Base-by-base conservation (phyloP, 2,888 invertebrate genomes). In the Scelioninae gen. 2 region DNA sequence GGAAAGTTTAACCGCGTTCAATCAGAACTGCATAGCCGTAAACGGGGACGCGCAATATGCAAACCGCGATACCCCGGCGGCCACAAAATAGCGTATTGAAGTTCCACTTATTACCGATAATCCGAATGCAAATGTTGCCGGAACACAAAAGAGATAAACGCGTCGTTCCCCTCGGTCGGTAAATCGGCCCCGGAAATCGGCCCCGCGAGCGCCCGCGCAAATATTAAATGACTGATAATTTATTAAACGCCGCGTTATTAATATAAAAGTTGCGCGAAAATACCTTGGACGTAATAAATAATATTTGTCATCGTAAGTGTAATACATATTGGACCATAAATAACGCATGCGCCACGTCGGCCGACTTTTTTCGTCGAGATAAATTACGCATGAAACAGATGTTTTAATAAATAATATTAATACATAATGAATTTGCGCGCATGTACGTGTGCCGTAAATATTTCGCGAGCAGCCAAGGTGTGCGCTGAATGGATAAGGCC, bases 381-480 rank as follows among this genome's bases (percentile, higher is more conserved):
- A 60, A 71, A 71, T 64, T 64, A 65, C 60, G 53, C 46, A 46
- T 15, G 71, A 60, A 58, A 39, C 60, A 64, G 60, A 64, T 69
- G 69, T 73, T 69, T 73, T 73, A 69, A 73, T 73, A 73, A 70
- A 65, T 70, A 74, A 65, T 65, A 69, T 58, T 64, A 74, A 70
- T 73, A 64, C 46, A 55, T 58, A 64, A 58, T 61, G 50, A 55
- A 70, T 73, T 60, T 64, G 73, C 33, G 33, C 48, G 9, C 73
- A 50, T 31, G 52, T 39, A 50, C 43, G 31, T 46, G 9, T 16
- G 45, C 41, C 60, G 74, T 64, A 64, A 71, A 70, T 71, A 71
- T 71, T 71, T 74, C 50, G 63, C 52, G 64, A 73, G 28, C 53
- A 41, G n/a, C 35, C 33, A 48, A 43, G 61, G 37, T 50, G 31